Conservation (phyloP, 2,113 vertebrate species). For the Dinomys branickii region DNA sequence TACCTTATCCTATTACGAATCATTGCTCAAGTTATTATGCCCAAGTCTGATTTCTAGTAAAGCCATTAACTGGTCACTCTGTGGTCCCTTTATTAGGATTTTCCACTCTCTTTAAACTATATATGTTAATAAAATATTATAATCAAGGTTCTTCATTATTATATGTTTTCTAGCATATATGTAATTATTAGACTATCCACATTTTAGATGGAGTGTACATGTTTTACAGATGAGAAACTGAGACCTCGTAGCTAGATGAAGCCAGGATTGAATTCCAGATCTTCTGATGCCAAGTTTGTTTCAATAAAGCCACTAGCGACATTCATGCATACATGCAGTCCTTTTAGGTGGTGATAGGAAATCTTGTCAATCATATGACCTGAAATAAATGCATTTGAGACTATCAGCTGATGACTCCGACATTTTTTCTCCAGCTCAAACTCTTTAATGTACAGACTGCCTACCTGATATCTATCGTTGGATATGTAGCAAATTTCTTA, state of each 20-base stretch:
- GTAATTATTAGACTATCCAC: neutral
- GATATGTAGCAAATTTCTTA: neutral
- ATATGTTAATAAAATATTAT: constrained; percentile 18
- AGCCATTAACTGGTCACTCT: neutral
- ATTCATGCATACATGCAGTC: neutral
- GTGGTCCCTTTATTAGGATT: neutral
- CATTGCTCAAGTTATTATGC: neutral
- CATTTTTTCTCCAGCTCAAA: neutral
- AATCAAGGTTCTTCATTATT: neutral
- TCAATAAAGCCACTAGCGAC: neutral
- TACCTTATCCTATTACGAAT: neutral
- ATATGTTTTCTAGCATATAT: neutral
- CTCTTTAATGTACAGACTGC: neutral
- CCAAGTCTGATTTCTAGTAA: neutral
- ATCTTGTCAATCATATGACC: neutral
- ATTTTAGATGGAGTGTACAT: neutral
- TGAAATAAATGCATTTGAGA: neutral
- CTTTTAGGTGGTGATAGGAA: neutral
- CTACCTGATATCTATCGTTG: neutral
- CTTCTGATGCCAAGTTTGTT: neutral
- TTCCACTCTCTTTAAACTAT: neutral
- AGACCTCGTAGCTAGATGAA: neutral
- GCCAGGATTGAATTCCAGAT: neutral
- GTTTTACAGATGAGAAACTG: neutral
- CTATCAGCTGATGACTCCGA: neutral